Percentiles rank a stretch among this genome's conserved stretches.
Evolutionary conservation across 1,140 invertebrate genomes (phyloP).

Genomic region (Trissolcus basalis): DNA sequence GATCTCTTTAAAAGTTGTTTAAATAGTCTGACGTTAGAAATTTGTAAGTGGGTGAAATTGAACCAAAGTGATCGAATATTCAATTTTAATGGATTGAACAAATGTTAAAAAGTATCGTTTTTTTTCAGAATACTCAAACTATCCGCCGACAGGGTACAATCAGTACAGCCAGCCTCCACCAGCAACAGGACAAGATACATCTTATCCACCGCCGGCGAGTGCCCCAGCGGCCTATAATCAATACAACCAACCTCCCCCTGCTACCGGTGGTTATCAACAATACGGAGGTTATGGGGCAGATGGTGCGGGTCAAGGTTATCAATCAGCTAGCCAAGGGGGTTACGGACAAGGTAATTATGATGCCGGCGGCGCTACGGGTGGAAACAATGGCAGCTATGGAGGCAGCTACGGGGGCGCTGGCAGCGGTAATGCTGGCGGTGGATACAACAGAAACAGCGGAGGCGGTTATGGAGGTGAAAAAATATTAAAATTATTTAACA

Average conservation of each 20-base stretch:
- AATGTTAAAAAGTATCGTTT: conserved; percentile 6
- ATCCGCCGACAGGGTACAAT: conserved; percentile 69
- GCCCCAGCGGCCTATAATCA: conserved; percentile 62
- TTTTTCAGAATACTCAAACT: conserved; percentile 71
- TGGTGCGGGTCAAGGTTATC: conserved; percentile 68
- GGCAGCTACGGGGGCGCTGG: conserved; percentile 65
- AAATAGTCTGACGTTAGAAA: no score
- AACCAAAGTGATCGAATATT: no score
- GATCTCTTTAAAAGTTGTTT: no score
- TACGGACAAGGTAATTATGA: conserved; percentile 75
- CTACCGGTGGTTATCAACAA: conserved; percentile 65
- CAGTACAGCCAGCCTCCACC: conserved; percentile 66
- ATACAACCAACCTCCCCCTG: conserved; percentile 72
- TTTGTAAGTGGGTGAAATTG: no score
- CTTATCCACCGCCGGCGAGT: conserved; percentile 53
- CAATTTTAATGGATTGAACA: no score
- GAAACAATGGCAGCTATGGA: conserved; percentile 63
- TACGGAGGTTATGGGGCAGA: conserved; percentile 65
- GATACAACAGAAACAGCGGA: conserved; percentile 61
- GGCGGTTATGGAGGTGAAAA: conserved; percentile 59
- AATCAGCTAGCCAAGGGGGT: conserved; percentile 67
- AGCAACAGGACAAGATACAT: conserved; percentile 54
- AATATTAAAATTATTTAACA: conserved; percentile 13
- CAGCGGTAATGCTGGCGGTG: conserved; percentile 71
- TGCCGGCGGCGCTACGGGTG: conserved; percentile 72